Conservation (phyloP, 2,888 invertebrate genomes). For the Strigamia maritima region DNA sequence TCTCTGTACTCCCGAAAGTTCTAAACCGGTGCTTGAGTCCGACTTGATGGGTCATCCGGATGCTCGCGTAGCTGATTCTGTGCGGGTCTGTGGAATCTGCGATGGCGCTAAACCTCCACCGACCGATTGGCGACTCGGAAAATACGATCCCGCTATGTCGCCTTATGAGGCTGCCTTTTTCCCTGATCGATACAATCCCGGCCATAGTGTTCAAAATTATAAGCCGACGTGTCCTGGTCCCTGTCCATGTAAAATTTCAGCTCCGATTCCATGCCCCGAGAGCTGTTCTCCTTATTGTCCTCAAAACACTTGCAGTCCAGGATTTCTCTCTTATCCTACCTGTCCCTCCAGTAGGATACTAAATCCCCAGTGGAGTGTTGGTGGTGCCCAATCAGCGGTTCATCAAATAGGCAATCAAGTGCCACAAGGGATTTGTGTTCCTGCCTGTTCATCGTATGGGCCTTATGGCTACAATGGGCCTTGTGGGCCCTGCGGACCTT, state of each 20-base stretch:
- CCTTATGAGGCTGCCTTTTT: not conserved
- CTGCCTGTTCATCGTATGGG: not conserved
- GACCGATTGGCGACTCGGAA: not conserved
- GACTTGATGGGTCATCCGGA: not conserved
- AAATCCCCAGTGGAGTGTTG: not conserved
- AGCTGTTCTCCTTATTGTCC: not conserved
- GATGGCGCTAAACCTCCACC: not conserved
- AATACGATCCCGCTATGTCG: not conserved
- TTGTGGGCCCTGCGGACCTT: not conserved
- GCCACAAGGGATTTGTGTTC: not conserved
- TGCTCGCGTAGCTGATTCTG: not conserved
- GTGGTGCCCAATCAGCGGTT: not conserved
- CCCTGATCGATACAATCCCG: not conserved
- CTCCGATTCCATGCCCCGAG: not conserved
- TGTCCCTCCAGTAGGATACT: not conserved
- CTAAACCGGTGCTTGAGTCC: not conserved
- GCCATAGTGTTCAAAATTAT: not conserved
- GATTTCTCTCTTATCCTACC: not conserved
- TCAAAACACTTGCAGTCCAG: not conserved
- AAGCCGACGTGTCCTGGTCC: not conserved
- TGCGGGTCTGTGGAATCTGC: not conserved
- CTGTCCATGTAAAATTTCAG: not conserved
- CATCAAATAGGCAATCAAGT: not conserved
- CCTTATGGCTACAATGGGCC: not conserved
- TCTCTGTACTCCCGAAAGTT: not conserved